Evolutionary conservation across 2,113 vertebrate species (phyloP).

Genomic region (Apodemus speciosus): DNA sequence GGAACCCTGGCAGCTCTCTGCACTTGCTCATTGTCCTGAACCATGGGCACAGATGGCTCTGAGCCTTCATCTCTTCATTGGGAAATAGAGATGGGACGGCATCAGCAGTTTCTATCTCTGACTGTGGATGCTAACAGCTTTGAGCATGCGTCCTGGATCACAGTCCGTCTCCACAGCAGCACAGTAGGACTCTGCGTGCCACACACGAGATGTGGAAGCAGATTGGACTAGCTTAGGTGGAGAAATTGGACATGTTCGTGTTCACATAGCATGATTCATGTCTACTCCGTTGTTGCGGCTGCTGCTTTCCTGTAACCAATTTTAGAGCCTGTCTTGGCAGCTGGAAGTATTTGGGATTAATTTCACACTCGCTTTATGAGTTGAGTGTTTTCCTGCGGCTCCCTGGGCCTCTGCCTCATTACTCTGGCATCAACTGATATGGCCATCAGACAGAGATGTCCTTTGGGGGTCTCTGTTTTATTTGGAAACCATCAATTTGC

Average conservation of each 20-base stretch:
- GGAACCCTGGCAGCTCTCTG: neutral
- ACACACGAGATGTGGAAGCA: conserved; percentile 40
- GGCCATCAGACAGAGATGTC: conserved; percentile 84
- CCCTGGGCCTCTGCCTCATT: conserved; percentile 89
- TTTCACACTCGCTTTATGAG: conserved; percentile 81
- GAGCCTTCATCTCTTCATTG: neutral
- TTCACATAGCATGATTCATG: conserved; percentile 60
- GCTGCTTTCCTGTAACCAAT: conserved; percentile 72
- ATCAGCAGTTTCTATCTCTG: neutral
- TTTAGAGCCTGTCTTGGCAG: conserved; percentile 67
- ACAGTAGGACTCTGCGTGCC: neutral
- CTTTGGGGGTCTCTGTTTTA: conserved; percentile 85
- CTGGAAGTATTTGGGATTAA: conserved; percentile 78
- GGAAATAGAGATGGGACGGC: neutral
- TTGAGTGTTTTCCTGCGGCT: conserved; percentile 74
- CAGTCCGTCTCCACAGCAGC: neutral
- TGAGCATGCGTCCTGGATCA: neutral
- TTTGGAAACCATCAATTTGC: conserved; percentile 85
- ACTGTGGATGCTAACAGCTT: neutral
- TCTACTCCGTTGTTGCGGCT: neutral
- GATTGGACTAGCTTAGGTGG: conserved; percentile 9
- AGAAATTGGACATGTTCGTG: neutral
- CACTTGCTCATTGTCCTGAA: neutral
- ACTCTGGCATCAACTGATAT: conserved; percentile 89
- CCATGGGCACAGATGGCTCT: neutral